Conservation (phyloP, 2,113 vertebrate genomes). For the Alouatta palliata region DNA sequence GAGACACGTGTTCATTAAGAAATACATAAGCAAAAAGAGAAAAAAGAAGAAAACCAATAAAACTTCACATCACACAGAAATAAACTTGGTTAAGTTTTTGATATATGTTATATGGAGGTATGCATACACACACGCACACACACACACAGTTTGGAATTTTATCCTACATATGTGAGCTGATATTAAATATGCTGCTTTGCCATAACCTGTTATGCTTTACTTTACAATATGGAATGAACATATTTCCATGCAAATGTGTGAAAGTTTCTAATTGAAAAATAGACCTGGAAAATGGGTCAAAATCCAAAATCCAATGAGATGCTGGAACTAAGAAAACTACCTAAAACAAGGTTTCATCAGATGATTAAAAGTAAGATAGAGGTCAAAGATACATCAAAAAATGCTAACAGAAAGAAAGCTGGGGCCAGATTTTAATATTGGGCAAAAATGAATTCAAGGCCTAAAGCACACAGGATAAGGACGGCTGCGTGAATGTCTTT, state of each 20-base stretch:
- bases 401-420: slow-evolving; percentile 73
- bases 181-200: slow-evolving; percentile 64
- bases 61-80: slow-evolving; percentile 55
- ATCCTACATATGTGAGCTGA: slow-evolving; percentile 59
- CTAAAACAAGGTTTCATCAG: slow-evolving; percentile 64
- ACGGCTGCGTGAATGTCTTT: slow-evolving; percentile 76
- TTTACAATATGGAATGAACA: slow-evolving; percentile 55
- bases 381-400: slow-evolving; percentile 65
- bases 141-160: slow-evolving; percentile 57
- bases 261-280: slow-evolving; percentile 62
- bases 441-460: slow-evolving; percentile 69
- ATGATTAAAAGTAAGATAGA: slow-evolving; percentile 66
- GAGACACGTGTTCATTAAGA: no score
- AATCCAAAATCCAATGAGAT: slow-evolving; percentile 70
- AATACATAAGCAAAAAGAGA: neutral
- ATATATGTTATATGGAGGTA: slow-evolving; percentile 52
- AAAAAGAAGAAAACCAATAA: neutral
- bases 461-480: slow-evolving; percentile 78
- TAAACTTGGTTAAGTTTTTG: slow-evolving; percentile 47
- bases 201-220: slow-evolving; percentile 43
- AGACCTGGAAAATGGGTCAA: slow-evolving; percentile 58
- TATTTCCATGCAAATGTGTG: slow-evolving; percentile 70
- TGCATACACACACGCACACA: neutral
- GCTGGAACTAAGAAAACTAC: slow-evolving; percentile 61
- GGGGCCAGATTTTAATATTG: slow-evolving; percentile 64